Conservation (phyloP, 2,797 vertebrate species). For the Simalia tracyae region DNA sequence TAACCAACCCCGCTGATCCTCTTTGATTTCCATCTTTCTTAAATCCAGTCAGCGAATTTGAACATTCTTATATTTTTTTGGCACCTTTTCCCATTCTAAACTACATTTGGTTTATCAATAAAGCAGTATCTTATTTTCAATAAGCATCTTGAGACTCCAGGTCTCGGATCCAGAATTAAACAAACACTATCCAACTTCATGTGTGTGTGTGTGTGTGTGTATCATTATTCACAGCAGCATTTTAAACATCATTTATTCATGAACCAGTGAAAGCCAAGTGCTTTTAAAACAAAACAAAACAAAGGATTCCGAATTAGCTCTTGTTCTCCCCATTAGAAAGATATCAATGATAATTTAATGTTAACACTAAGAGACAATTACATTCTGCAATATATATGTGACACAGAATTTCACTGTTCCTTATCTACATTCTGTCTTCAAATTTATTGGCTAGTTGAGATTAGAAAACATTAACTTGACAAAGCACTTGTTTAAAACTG, state of each 20-base stretch:
- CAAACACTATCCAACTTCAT: background rate
- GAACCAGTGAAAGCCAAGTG: constrained; percentile 12
- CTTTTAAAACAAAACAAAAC: background rate
- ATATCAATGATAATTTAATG: constrained; percentile 17
- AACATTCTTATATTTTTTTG: constrained; percentile 42
- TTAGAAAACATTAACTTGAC: constrained; percentile 20
- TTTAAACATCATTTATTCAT: constrained; percentile 23
- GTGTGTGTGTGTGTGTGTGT: too few species aligned
- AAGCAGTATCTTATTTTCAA: constrained; percentile 40
- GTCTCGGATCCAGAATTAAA: constrained; percentile 19
- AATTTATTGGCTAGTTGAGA: constrained; percentile 20
- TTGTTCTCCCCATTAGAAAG: constrained; percentile 1
- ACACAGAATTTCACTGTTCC: constrained; percentile 2
- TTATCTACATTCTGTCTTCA: constrained; percentile 8
- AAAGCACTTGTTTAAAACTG: background rate
- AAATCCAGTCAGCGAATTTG: constrained; percentile 44
- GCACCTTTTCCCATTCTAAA: background rate
- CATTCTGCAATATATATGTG: background rate
- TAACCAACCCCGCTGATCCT: background rate
- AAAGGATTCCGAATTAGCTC: background rate
- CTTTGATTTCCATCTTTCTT: background rate
- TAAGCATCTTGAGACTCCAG: constrained; percentile 32
- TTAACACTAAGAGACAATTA: constrained; percentile 9
- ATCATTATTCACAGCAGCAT: background rate
- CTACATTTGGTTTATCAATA: background rate